Percentiles rank a stretch among this genome's conserved stretches.
Conservation (phyloP, 2,113 vertebrate species). For the Thunnus thynnus region DNA sequence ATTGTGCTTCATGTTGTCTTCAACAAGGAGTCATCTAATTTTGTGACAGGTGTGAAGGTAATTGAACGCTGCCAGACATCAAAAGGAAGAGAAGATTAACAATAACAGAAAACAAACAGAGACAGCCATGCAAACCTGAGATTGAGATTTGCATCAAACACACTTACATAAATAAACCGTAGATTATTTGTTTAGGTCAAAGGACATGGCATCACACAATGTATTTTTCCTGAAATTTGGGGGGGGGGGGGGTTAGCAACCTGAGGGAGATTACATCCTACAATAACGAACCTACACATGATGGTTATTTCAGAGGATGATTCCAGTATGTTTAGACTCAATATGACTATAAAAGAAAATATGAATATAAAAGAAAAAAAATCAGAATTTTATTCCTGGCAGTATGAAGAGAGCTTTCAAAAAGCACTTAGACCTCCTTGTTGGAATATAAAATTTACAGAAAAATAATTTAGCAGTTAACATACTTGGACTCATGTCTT, state of each 20-base stretch:
- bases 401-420: not conserved
- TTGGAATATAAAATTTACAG: not conserved
- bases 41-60: conserved; percentile 53
- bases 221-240: too few relatives aligned
- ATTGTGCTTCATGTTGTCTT: conserved; percentile 28
- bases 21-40: conserved; percentile 45
- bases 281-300: too few relatives aligned
- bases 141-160: not conserved
- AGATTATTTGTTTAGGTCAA: not conserved
- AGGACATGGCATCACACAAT: not conserved
- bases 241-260: not conserved
- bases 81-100: conserved; percentile 14
- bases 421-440: not conserved
- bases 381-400: not conserved
- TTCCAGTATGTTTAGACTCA: not conserved
- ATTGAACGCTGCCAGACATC: conserved; percentile 47
- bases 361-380: too few relatives aligned
- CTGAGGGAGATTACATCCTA: not conserved
- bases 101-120: conserved; percentile 30
- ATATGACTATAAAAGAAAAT: not conserved
- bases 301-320: not conserved
- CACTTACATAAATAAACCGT: not conserved
- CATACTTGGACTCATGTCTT: not conserved
- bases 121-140: not conserved
- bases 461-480: too few relatives aligned